These are phyloP conservation scores for Nasonovia ribisnigri DNA, from an alignment of 2,888 invertebrate species.

Conservation along the genomic window DNA sequence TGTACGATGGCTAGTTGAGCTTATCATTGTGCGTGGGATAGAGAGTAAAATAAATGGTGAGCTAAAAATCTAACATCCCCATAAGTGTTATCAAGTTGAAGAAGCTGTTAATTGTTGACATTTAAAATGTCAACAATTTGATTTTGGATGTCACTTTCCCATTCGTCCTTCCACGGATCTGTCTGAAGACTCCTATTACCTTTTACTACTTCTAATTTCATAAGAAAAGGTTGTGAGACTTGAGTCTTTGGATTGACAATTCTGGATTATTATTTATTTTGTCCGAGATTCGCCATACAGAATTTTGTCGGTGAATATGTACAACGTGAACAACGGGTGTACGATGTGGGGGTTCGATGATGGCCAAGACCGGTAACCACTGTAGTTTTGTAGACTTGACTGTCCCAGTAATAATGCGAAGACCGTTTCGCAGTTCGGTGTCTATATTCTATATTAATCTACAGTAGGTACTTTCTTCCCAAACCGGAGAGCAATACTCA, in stretches of 20 bases:
- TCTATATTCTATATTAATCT: not conserved
- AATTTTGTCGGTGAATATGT: too few species aligned
- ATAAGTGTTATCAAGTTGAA: too few species aligned
- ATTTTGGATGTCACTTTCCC: not conserved
- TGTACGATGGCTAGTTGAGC: too few species aligned
- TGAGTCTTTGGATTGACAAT: not conserved
- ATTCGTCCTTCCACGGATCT: not conserved
- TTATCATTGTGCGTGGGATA: too few species aligned
- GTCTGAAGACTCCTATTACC: not conserved
- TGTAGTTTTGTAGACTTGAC: not conserved
- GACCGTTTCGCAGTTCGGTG: not conserved
- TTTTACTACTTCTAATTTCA: not conserved
- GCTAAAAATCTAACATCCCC: too few species aligned
- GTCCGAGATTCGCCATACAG: not conserved
- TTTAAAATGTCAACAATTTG: too few species aligned
- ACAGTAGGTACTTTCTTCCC: not conserved
- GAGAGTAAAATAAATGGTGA: too few species aligned
- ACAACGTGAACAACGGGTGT: not conserved
- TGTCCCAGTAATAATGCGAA: not conserved
- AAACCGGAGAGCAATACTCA: constrained; percentile 26
- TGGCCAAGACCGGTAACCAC: not conserved
- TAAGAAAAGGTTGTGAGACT: not conserved
- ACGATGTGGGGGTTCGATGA: not conserved
- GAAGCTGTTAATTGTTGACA: too few species aligned
- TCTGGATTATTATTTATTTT: not conserved